Evolutionary conservation across 1,140 invertebrate species (phyloP).

Genomic region (Bombus ignitus): DNA sequence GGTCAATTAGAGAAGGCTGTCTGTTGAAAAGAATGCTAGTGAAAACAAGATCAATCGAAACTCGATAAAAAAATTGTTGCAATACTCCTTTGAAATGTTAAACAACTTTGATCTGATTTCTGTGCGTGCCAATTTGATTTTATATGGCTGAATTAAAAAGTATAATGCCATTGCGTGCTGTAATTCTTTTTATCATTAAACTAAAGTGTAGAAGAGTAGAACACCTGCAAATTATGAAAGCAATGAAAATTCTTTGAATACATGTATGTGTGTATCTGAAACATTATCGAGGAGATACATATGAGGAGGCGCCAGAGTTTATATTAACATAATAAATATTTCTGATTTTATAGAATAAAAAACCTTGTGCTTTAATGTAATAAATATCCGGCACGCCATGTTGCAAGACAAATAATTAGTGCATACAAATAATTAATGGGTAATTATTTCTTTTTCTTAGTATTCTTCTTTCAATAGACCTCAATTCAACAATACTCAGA

Average conservation of each 20-base stretch:
- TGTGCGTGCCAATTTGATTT: neutral
- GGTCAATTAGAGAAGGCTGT: conserved; percentile 61
- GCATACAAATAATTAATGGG: too few relatives aligned
- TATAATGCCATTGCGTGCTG: neutral
- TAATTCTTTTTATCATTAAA: neutral
- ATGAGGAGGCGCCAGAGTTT: neutral
- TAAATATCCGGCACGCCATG: neutral
- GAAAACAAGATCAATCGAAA: conserved; percentile 33
- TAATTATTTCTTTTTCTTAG: too few relatives aligned
- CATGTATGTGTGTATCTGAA: neutral
- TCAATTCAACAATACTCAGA: too few relatives aligned
- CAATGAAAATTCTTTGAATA: neutral
- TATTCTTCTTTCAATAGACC: too few relatives aligned
- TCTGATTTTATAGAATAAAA: neutral
- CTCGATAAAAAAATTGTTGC: conserved; percentile 3
- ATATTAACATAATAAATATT: neutral
- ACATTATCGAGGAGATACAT: neutral
- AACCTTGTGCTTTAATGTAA: neutral
- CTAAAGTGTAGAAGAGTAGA: neutral
- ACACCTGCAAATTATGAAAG: neutral
- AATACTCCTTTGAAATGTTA: conserved; percentile 21
- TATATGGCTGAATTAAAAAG: conserved; percentile 18
- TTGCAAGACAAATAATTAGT: too few relatives aligned
- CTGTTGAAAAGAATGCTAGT: conserved; percentile 38
- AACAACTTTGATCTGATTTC: neutral